A percentile compares a stretch with the other conserved stretches of the same genome.
Evolutionary conservation across 2,113 vertebrate species (phyloP).

Genomic region (Myocastor coypus): DNA sequence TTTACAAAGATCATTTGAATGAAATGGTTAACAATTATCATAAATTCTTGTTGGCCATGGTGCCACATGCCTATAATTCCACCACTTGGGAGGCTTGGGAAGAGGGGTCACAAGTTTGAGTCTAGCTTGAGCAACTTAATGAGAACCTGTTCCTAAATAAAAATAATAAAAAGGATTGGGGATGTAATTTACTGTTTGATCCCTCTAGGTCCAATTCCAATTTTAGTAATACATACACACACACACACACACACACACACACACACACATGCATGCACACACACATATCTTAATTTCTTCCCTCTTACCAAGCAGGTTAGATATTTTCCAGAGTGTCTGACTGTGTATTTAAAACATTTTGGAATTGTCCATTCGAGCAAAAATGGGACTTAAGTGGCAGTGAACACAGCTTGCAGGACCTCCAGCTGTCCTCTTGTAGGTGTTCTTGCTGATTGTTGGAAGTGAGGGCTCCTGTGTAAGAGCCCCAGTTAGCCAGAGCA

Average conservation of each 20-base stretch:
- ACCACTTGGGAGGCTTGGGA: not conserved
- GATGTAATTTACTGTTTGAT: not conserved
- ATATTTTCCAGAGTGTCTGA: conserved; percentile 12
- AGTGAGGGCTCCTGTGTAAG: not conserved
- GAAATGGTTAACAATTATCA: not conserved
- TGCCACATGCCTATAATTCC: not conserved
- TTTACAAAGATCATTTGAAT: conserved; percentile 14
- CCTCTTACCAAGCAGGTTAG: not conserved
- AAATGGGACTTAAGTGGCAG: not conserved
- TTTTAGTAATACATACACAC: not conserved
- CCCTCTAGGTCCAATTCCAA: not conserved
- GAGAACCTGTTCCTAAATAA: not conserved
- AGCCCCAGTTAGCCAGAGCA: not conserved
- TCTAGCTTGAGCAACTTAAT: not conserved
- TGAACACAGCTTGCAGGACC: not conserved
- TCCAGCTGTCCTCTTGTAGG: not conserved
- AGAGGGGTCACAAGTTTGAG: not conserved
- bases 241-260: not conserved
- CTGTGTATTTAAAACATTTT: not conserved
- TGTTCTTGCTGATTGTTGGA: not conserved
- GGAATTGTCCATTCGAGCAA: not conserved
- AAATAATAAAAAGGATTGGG: not conserved
- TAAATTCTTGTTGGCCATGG: not conserved
- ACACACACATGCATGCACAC: not conserved
- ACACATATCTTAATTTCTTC: not conserved